Evolutionary conservation across 2,113 vertebrate genomes (phyloP).

Genomic region (Zapornia atra): DNA sequence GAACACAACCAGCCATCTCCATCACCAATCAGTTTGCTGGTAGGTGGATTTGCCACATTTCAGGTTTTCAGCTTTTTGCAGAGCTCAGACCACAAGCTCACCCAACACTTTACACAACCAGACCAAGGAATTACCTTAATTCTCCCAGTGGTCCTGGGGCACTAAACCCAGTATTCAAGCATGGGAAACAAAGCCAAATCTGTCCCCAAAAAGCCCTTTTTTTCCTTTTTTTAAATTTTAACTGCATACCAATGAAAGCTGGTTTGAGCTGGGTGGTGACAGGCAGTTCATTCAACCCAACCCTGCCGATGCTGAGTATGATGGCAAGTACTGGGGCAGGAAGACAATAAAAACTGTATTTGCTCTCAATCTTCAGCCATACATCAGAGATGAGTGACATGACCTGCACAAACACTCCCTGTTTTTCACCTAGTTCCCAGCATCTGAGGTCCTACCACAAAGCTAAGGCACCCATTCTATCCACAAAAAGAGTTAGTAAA

Average conservation of each 20-base stretch:
- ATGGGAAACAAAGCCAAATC: too few relatives aligned
- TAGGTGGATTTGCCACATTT: not conserved
- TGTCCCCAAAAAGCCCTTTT: not conserved
- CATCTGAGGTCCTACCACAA: not conserved
- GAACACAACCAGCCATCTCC: not conserved
- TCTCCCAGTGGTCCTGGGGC: not conserved
- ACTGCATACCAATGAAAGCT: not conserved
- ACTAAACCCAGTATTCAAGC: not conserved
- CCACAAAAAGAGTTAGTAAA: not conserved
- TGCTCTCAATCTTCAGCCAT: not conserved
- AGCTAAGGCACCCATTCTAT: not conserved
- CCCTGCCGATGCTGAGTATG: fast-evolving
- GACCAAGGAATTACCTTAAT: not conserved
- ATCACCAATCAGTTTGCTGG: not conserved
- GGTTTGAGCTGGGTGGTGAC: not conserved
- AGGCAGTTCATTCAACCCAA: not conserved
- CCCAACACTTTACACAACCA: fast-evolving
- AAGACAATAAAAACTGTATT: not conserved
- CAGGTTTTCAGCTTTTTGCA: not conserved
- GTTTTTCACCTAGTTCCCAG: not conserved
- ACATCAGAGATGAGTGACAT: not conserved
- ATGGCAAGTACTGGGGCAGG: not conserved
- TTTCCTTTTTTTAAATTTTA: not conserved
- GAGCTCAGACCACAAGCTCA: not conserved
- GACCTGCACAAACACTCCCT: not conserved